Percentiles rank a stretch among this genome's conserved stretches.
Evolutionary conservation across 2,113 vertebrate genomes (phyloP).

Genomic region (Eublepharis macularius): DNA sequence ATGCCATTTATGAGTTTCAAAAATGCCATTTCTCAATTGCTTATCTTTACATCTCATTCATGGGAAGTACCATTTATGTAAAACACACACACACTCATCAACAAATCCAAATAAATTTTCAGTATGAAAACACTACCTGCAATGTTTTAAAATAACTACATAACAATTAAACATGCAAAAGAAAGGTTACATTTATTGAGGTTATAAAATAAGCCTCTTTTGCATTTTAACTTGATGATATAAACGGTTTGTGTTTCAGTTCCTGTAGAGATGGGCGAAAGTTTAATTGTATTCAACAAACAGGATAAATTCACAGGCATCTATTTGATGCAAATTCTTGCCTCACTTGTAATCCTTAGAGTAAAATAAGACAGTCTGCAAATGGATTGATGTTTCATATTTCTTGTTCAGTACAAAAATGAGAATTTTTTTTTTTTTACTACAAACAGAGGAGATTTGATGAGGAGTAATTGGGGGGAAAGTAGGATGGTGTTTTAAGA

Average conservation of each 20-base stretch:
- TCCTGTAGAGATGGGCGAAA: neutral
- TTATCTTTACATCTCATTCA: fast-evolving
- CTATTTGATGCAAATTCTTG: neutral
- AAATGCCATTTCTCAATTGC: neutral
- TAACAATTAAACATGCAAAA: conserved; percentile 14
- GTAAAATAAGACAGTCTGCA: neutral
- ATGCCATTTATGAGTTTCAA: neutral
- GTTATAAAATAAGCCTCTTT: neutral
- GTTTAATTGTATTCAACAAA: conserved; percentile 17
- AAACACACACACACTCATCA: neutral
- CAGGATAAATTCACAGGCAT: conserved; percentile 3
- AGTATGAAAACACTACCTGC: neutral
- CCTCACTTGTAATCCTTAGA: neutral
- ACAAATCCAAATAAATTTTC: neutral
- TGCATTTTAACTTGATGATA: neutral
- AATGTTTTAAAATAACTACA: conserved; percentile 5
- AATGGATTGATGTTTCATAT: neutral
- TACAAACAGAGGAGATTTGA: neutral
- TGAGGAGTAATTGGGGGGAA: neutral
- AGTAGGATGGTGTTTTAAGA: neutral
- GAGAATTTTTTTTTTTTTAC: neutral
- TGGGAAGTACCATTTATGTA: neutral
- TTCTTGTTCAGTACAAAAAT: neutral
- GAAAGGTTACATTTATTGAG: neutral
- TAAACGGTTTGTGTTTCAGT: neutral